Percentiles rank a stretch among this genome's conserved stretches.
Evolutionary conservation across 1,140 invertebrate species (phyloP).

Genomic region (Dufourea novaeangliae): DNA sequence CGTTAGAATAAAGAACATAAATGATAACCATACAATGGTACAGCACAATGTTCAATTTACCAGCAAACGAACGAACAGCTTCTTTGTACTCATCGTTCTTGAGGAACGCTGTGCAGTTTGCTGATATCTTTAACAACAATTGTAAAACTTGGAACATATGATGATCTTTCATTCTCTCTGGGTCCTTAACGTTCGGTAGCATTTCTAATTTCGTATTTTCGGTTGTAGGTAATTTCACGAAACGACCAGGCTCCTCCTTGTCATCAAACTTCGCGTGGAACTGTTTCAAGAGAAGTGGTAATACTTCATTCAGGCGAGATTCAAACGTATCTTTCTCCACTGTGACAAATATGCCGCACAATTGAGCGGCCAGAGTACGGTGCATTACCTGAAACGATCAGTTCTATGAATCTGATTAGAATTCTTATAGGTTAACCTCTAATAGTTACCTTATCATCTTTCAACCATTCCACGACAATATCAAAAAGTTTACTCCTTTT

Average conservation of each 20-base stretch:
- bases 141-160: conserved; percentile 88
- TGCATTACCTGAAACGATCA: conserved; percentile 75
- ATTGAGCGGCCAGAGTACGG: conserved; percentile 83
- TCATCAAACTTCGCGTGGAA: conserved; percentile 72
- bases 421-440: conserved; percentile 14
- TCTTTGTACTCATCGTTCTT: conserved; percentile 78
- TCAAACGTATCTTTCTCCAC: conserved; percentile 87
- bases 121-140: conserved; percentile 84
- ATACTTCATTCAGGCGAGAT: conserved; percentile 80
- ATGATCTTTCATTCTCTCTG: conserved; percentile 84
- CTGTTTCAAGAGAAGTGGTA: conserved; percentile 80
- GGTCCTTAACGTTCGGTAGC: conserved; percentile 60
- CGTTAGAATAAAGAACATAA: not conserved
- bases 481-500: conserved; percentile 86
- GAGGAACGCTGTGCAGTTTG: conserved; percentile 82
- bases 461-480: conserved; percentile 85
- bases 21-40: not conserved
- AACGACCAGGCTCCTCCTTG: conserved; percentile 70
- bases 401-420: not conserved
- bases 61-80: conserved; percentile 80
- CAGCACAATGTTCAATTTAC: conserved; percentile 72
- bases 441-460: conserved; percentile 85
- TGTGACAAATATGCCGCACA: conserved; percentile 87
- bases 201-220: conserved; percentile 49
- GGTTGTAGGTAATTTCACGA: conserved; percentile 70